Evolutionary conservation across 2,113 vertebrate genomes (phyloP).

Genomic region (Albula goreensis): DNA sequence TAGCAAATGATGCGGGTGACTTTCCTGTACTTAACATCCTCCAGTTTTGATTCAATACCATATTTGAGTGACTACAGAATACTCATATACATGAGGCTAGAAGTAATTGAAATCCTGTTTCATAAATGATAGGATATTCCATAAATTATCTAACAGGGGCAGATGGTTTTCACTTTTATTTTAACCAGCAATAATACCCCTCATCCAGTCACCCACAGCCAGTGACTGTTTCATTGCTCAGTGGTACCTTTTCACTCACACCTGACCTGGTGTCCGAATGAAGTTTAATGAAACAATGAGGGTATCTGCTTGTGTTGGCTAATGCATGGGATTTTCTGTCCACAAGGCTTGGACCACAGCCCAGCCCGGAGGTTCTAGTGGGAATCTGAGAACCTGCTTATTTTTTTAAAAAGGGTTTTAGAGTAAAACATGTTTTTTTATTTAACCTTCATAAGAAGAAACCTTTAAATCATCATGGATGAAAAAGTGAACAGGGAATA

Average conservation of each 20-base stretch:
- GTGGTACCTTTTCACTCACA: not conserved
- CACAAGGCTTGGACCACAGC: not conserved
- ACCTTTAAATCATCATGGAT: not conserved
- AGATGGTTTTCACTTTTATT: not conserved
- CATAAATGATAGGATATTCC: not conserved
- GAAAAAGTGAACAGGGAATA: not conserved
- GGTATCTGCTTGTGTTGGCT: not conserved
- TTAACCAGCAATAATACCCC: not conserved
- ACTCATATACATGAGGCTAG: not conserved
- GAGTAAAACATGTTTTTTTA: not conserved
- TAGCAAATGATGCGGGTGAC: not conserved
- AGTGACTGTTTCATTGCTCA: not conserved
- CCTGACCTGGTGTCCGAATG: not conserved
- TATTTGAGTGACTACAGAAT: not conserved
- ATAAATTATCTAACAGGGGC: not conserved
- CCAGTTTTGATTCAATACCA: too few relatives aligned
- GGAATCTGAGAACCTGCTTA: not conserved
- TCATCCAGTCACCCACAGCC: not conserved
- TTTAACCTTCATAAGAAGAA: not conserved
- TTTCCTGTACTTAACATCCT: not conserved
- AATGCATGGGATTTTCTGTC: not conserved
- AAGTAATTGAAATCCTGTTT: slow-evolving; percentile 12
- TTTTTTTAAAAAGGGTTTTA: not conserved
- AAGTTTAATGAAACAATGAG: not conserved
- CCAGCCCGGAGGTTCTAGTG: not conserved